Conservation (phyloP, 2,797 vertebrate genomes). For the Typhlichthys subterraneus region DNA sequence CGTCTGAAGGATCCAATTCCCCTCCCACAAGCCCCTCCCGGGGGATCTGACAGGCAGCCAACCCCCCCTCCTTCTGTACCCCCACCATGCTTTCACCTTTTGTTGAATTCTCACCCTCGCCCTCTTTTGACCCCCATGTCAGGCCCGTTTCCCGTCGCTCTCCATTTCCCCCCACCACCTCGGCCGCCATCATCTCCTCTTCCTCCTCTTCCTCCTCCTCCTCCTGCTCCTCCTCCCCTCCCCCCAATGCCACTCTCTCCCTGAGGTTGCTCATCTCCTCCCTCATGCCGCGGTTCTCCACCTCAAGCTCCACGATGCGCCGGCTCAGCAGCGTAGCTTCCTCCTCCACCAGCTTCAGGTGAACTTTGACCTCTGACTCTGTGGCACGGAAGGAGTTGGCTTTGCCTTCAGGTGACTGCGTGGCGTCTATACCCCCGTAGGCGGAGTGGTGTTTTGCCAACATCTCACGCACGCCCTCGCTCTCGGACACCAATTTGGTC, state of each 20-base stretch:
- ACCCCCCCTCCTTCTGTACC: conserved; percentile 70
- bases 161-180: conserved; percentile 49
- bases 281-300: conserved; percentile 92
- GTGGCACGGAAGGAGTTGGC: conserved; percentile 80
- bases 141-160: conserved; percentile 65
- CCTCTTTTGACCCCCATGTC: conserved; percentile 73
- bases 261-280: conserved; percentile 87
- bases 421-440: conserved; percentile 85
- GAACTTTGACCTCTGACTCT: conserved; percentile 91
- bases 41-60: conserved; percentile 64
- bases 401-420: conserved; percentile 75
- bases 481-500: conserved; percentile 91
- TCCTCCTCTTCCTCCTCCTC: conserved; percentile 58
- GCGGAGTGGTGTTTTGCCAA: conserved; percentile 87
- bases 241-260: conserved; percentile 76
- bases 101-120: conserved; percentile 75
- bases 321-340: conserved; percentile 95
- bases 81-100: conserved; percentile 76
- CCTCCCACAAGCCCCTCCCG: conserved; percentile 73
- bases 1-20: conserved; percentile 61
- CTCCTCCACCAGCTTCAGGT: conserved; percentile 95
- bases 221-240: conserved; percentile 72
- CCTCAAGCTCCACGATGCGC: conserved; percentile 94
- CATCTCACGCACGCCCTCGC: conserved; percentile 89
- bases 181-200: conserved; percentile 26